Percentiles rank a stretch among this genome's conserved stretches.
Conservation (phyloP, 2,888 invertebrate species). For the Dicranocentrus wangi region DNA sequence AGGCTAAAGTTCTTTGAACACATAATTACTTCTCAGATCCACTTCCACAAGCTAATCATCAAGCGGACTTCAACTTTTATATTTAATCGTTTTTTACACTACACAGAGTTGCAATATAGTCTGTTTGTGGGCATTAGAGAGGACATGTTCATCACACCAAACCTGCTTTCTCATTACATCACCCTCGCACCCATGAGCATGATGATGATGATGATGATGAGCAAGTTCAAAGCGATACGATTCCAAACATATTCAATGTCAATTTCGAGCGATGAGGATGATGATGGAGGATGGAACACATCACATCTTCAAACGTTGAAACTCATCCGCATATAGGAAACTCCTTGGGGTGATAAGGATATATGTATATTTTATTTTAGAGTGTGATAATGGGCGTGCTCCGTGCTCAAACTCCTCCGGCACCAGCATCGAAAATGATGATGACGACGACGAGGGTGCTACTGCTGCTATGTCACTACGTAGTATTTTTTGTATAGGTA, state of each 20-base stretch:
- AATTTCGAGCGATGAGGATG: background rate
- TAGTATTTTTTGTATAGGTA: no score
- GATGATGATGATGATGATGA: background rate
- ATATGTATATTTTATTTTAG: no score
- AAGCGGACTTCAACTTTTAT: no score
- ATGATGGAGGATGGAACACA: background rate
- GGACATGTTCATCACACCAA: background rate
- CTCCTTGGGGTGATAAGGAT: no score
- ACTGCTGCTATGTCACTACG: no score
- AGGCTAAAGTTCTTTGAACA: slow-evolving; percentile 14
- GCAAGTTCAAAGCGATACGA: background rate
- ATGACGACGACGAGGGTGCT: background rate
- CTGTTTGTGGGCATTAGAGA: background rate
- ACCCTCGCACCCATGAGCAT: background rate
- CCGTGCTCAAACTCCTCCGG: background rate
- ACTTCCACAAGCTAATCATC: no score
- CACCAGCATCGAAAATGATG: background rate
- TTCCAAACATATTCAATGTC: background rate
- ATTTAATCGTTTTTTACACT: no score
- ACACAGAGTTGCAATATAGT: background rate
- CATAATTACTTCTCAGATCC: slow-evolving; percentile 8
- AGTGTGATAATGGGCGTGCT: background rate
- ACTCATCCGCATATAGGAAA: no score
- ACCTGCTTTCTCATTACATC: background rate
- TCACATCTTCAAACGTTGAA: no score